Evolutionary conservation across 2,797 vertebrate species (phyloP).

Genomic region (Syngnathus rostellatus): DNA sequence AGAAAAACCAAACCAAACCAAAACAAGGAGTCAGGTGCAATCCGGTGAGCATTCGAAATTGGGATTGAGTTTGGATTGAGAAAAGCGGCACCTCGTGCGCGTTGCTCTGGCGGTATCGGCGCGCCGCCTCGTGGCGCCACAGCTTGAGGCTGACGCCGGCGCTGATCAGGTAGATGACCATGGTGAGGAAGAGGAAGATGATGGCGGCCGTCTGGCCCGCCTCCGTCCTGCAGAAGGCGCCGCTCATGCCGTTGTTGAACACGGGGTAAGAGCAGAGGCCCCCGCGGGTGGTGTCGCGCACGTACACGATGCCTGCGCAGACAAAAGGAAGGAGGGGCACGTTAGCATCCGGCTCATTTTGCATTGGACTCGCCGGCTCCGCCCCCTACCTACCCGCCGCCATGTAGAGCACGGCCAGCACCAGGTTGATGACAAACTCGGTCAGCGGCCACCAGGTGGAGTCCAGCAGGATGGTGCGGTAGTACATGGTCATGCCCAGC

Average conservation of each 20-base stretch:
- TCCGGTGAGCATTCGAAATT: too few relatives aligned
- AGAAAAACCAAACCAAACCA: too few relatives aligned
- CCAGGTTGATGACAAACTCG: constrained; percentile 86
- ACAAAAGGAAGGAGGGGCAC: background rate
- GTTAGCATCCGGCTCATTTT: too few relatives aligned
- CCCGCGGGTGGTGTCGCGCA: constrained; percentile 83
- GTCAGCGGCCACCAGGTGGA: constrained; percentile 95
- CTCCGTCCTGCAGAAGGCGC: constrained; percentile 82
- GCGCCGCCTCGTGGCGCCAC: constrained; percentile 84
- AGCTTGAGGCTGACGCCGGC: constrained; percentile 85
- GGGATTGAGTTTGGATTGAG: too few relatives aligned
- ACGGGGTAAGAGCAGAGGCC: constrained; percentile 87
- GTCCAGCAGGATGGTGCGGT: constrained; percentile 90
- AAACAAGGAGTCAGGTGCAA: too few relatives aligned
- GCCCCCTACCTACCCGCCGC: constrained; percentile 63
- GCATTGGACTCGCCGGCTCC: too few relatives aligned
- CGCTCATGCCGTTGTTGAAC: constrained; percentile 83
- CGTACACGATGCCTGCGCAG: constrained; percentile 77
- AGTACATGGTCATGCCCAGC: constrained; percentile 96
- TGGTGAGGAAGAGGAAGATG: constrained; percentile 86
- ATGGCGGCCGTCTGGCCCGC: constrained; percentile 90
- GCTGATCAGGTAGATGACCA: constrained; percentile 82
- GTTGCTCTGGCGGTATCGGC: constrained; percentile 70
- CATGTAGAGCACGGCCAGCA: constrained; percentile 85
- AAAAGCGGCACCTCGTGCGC: constrained; percentile 69